phyloP scores from a whole-genome alignment of 2,888 invertebrate genomes.

The Salticus scenicus region DNA sequence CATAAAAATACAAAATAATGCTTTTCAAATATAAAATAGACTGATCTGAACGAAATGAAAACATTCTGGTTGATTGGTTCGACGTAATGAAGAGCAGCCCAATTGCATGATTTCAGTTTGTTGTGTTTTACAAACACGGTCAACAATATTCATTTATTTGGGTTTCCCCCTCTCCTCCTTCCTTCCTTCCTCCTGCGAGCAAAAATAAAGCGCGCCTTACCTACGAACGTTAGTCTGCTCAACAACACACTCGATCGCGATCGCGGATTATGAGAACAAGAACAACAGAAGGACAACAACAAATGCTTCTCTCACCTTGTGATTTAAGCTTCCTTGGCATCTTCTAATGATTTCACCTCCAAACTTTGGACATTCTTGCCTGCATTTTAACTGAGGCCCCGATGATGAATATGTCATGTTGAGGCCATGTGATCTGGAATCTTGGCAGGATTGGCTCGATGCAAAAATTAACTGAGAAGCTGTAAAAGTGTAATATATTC shows the following conservation, averaged over 20 bases:
- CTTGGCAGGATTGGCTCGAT: constrained; percentile 58
- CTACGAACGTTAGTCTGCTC: constrained; percentile 10
- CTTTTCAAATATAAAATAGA: no score
- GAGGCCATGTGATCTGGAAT: constrained; percentile 72
- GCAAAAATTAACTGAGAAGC: constrained; percentile 33
- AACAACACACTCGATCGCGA: neutral
- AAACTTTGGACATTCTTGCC: constrained; percentile 72
- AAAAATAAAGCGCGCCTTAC: constrained; percentile 62
- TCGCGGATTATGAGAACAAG: neutral
- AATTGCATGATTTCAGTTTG: constrained; percentile 20
- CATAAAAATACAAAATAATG: no score
- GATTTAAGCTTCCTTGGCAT: constrained; percentile 73
- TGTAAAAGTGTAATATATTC: constrained; percentile 40
- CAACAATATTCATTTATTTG: constrained; percentile 59
- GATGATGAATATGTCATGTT: constrained; percentile 73
- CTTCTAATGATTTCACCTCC: constrained; percentile 72
- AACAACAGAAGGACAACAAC: neutral
- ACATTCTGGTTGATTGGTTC: no score
- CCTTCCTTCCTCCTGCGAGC: constrained; percentile 32
- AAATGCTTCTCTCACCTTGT: constrained; percentile 68
- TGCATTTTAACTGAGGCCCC: constrained; percentile 71
- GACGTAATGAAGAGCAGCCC: no score
- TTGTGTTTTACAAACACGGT: constrained; percentile 39
- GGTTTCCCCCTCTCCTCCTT: constrained; percentile 25
- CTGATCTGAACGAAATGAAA: no score